Base-by-base conservation (phyloP, 2,797 vertebrate genomes). In the Nyctibius grandis region DNA sequence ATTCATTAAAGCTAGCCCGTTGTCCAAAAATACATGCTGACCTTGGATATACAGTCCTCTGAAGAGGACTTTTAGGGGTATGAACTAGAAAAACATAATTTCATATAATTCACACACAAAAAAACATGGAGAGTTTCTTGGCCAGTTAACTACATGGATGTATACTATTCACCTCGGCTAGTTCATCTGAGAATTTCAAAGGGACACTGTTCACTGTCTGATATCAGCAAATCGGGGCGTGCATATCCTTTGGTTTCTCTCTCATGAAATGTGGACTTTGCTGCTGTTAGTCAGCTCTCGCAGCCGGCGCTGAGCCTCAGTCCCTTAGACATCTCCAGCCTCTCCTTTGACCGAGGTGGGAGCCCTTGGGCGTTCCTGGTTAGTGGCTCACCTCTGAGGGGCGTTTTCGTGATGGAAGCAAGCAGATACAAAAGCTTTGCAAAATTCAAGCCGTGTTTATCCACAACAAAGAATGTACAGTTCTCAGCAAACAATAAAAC, bases 391-490 rank as follows among this genome's bases (percentile, higher is more conserved):
- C 51, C 86, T 87, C 64, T 74, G 67, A 77, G 67, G 40, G 50
- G 26, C 0, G 40, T n/a, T n/a, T n/a, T n/a, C n/a, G n/a, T n/a
- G n/a, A n/a, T 0, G 40, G 36, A 79, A 69, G 29, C 26, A 38
- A 82, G 78, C 86, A 85, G 36, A 78, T 68, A 57, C 5, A 67
- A 79, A 73, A 85, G 63, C 51, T 79, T 56, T 85, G 59, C 33
- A 79, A 78, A 90, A 84, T 57, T 79, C 42, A 42, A 23, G 74
- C 67, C 59, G 48, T 48, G 2, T 91, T 79, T 79, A 36, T 56
- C n/a, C 53, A 17, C 51, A 79, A 80, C 72, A 95, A 89, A 83
- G 88, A 63, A 57, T 16, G 36, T 70, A 9, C 60, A 73, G 84
- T 93, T 82, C 56, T 87, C 40, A 19, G 42, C 40, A 68, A 50